Base-by-base conservation (phyloP, 2,888 invertebrate species). In the Drosophila paramelanica region DNA sequence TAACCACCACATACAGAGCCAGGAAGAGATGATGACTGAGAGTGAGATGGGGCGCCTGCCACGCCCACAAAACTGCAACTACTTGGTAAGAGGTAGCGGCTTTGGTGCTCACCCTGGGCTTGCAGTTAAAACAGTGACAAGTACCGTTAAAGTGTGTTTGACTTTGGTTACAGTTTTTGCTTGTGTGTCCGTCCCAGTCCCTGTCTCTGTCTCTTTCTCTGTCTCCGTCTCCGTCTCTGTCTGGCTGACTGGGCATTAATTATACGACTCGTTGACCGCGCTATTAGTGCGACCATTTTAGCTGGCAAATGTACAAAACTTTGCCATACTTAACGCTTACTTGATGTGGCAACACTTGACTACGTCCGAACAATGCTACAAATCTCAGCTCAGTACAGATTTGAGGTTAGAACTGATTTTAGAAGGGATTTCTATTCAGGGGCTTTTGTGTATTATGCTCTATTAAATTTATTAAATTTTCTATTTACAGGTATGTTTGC, bases 201-300 rank as follows among this genome's bases (percentile, higher is more conserved):
- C 31, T 31, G 10, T 31, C 31, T 31, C 3, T 27, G 1, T 27
- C 3, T 27, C 27, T 4, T 5, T 27, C 8, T 7, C 31, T 31
- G 1, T 31, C 31, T 31, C 3, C 10, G 10, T 33, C 4, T 33
- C 33, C 11, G 4, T 11, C 36, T 36, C 36, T 36, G 36, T 36
- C 13, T 66, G 65, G 52, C 65, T 56, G 74, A 50, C 69, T 70
- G 71, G 66, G 73, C 87, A 84, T 88, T 83, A 89, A 83, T 83
- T 89, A 83, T 83, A 83, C 89, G 83, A 77, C 83, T 87, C 87
- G 87, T 89, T 83, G 83, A 80, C 83, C 87, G 78, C 81, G 72
- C 81, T 80, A 67, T 88, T 77, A 82, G 74, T 64, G 80, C 60
- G 62, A 53, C 41, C 68, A 53, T 73, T 70, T 75, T 45, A 47